Evolutionary conservation across 2,888 invertebrate genomes (phyloP).

Genomic region (Ganaspis brasiliensis): DNA sequence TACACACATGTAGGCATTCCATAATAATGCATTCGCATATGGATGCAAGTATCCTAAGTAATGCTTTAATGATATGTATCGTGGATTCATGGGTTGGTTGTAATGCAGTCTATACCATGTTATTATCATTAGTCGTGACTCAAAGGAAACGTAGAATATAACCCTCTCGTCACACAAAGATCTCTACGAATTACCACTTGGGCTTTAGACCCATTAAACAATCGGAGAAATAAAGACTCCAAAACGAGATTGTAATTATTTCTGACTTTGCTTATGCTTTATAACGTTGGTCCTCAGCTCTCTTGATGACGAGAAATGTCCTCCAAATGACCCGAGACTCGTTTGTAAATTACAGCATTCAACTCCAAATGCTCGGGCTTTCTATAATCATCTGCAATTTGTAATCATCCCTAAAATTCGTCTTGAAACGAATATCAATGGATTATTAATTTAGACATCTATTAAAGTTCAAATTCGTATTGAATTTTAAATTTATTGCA

Average conservation of each 20-base stretch:
- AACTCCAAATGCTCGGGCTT: too few relatives aligned
- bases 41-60: conserved; percentile 36
- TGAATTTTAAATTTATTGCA: too few relatives aligned
- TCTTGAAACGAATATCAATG: neutral
- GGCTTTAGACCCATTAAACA: conserved; percentile 13
- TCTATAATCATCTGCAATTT: too few relatives aligned
- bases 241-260: conserved; percentile 28
- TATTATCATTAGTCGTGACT: conserved; percentile 53
- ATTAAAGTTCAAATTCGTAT: too few relatives aligned
- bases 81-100: conserved; percentile 29
- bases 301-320: neutral
- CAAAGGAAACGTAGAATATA: conserved; percentile 22
- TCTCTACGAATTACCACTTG: conserved; percentile 20
- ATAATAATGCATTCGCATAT: conserved; percentile 30
- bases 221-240: conserved; percentile 22
- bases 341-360: neutral
- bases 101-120: conserved; percentile 42
- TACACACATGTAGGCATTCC: neutral
- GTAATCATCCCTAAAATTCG: neutral
- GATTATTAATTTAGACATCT: too few relatives aligned
- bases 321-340: conserved; percentile 11
- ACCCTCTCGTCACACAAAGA: conserved; percentile 20
- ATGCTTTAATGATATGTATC: conserved; percentile 50
- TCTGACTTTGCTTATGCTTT: neutral
- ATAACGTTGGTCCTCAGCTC: neutral